Evolutionary conservation across 2,797 vertebrate genomes (phyloP).

Genomic region (Remorina albescens): DNA sequence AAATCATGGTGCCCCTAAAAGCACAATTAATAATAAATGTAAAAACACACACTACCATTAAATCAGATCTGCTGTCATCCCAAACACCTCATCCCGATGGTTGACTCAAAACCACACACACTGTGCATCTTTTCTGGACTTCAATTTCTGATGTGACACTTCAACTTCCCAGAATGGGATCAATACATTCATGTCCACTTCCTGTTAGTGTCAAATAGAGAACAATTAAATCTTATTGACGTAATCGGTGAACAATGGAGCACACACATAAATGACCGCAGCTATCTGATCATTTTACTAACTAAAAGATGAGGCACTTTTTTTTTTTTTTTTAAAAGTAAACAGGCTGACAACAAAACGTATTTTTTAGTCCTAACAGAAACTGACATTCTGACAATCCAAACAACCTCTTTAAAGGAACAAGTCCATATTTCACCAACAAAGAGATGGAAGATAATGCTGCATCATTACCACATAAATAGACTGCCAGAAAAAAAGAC

Average conservation of each 20-base stretch:
- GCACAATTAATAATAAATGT: neutral
- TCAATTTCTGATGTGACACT: slow-evolving; percentile 18
- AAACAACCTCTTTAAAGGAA: slow-evolving; percentile 20
- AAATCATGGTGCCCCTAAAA: neutral
- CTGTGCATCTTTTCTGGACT: neutral
- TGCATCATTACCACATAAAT: slow-evolving; percentile 46
- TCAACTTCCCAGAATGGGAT: slow-evolving; percentile 15
- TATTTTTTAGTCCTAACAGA: neutral
- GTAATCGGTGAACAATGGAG: too few species aligned
- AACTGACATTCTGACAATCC: neutral
- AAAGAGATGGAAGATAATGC: slow-evolving; percentile 18
- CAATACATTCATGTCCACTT: slow-evolving; percentile 18
- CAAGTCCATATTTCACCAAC: slow-evolving; percentile 1
- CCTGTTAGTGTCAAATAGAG: slow-evolving; percentile 1
- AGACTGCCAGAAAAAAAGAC: slow-evolving; percentile 30
- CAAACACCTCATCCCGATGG: neutral
- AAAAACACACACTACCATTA: neutral
- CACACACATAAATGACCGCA: accelerated
- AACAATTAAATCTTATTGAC: neutral
- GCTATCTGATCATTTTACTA: neutral
- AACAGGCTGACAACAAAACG: neutral
- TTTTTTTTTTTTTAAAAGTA: neutral
- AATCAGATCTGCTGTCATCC: slow-evolving; percentile 10
- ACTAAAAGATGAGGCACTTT: neutral
- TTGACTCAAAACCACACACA: neutral